phyloP scores from a whole-genome alignment of 2,888 invertebrate species.

The Macaria notata region DNA sequence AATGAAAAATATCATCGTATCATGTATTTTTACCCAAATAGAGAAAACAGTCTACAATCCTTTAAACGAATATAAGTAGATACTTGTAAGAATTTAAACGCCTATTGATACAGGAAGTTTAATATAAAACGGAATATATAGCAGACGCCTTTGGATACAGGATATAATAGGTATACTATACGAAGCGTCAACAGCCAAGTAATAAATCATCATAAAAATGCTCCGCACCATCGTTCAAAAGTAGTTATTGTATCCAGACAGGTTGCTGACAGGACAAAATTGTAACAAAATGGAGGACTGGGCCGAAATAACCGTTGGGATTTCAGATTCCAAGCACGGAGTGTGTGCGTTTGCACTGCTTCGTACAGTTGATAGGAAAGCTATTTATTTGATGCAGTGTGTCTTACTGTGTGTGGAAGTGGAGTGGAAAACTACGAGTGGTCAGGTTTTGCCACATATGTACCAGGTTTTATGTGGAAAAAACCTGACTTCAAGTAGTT shows the following conservation, averaged over 20 bases:
- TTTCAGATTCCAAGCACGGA: conserved; percentile 8
- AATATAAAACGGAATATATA: background rate
- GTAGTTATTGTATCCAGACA: background rate
- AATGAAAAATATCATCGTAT: background rate
- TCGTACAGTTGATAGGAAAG: no score
- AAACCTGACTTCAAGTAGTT: no score
- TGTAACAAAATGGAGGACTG: conserved; percentile 3
- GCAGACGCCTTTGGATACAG: no score
- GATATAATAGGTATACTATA: no score
- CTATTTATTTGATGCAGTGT: no score
- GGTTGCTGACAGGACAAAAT: background rate
- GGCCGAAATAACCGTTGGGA: conserved; percentile 4
- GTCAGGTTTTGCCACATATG: no score
- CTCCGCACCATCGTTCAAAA: background rate
- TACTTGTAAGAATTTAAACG: no score
- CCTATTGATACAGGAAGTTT: background rate
- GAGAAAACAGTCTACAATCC: no score
- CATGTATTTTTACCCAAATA: background rate
- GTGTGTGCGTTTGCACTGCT: background rate
- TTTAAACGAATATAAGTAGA: no score
- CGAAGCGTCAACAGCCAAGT: background rate
- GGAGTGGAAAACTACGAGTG: background rate
- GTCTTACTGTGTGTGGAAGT: no score
- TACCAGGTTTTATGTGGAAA: no score
- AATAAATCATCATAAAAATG: conserved; percentile 1